These are phyloP conservation scores for Noctuana brunneofusca DNA, from an alignment of 2,888 invertebrate species.

Conservation along the genomic window DNA sequence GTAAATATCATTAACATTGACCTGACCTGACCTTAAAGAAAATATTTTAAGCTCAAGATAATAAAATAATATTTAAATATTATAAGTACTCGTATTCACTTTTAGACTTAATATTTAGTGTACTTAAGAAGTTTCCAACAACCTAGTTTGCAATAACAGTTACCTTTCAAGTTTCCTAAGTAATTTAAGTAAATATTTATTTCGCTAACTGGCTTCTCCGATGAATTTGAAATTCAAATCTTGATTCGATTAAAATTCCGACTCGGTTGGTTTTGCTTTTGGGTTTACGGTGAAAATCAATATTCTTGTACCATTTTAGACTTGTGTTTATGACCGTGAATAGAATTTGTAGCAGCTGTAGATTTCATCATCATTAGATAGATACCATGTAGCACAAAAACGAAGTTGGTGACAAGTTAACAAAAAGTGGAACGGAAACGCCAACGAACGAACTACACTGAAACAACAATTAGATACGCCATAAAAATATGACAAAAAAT, in stretches of 20 bases:
- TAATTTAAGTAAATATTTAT: constrained; percentile 48
- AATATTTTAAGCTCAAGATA: too few species aligned
- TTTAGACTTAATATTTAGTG: neutral
- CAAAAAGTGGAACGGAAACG: too few species aligned
- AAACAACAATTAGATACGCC: too few species aligned
- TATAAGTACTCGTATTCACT: too few species aligned
- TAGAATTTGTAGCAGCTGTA: neutral
- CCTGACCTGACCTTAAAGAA: too few species aligned
- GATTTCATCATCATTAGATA: too few species aligned
- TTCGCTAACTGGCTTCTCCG: constrained; percentile 44
- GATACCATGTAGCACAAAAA: too few species aligned
- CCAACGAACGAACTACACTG: too few species aligned
- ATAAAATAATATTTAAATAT: too few species aligned
- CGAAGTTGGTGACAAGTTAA: too few species aligned
- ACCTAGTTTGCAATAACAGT: constrained; percentile 44
- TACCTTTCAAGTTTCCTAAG: constrained; percentile 41
- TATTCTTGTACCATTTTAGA: constrained; percentile 2
- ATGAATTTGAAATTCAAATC: constrained; percentile 47
- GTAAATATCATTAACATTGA: too few species aligned
- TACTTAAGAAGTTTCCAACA: constrained; percentile 29
- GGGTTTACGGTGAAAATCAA: constrained; percentile 10
- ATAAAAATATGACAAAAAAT: too few species aligned
- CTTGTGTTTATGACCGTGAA: neutral
- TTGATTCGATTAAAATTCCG: constrained; percentile 43
- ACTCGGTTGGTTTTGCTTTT: constrained; percentile 17